Percentiles rank a stretch among this genome's conserved stretches.
Evolutionary conservation across 2,888 invertebrate genomes (phyloP).

Genomic region (Ceraclea dissimilis): DNA sequence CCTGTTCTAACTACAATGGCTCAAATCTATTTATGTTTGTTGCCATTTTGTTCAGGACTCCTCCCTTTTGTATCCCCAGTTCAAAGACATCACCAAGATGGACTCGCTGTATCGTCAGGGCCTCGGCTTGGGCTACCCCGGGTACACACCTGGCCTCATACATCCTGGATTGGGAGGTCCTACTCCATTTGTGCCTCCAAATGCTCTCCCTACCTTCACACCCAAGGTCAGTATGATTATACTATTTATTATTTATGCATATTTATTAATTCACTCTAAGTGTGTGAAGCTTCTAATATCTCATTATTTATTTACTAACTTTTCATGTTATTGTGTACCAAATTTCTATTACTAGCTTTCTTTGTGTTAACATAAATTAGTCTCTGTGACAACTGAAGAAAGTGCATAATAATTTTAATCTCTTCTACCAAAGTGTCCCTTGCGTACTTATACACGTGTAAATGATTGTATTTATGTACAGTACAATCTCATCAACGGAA

Average conservation of each 20-base stretch:
- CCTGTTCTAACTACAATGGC: neutral
- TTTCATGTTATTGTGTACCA: neutral
- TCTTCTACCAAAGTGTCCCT: too few relatives aligned
- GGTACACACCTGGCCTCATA: conserved; percentile 67
- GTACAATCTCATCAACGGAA: too few relatives aligned
- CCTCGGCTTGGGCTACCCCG: conserved; percentile 71
- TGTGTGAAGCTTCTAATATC: neutral
- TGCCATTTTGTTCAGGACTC: conserved; percentile 8
- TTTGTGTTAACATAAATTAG: too few relatives aligned
- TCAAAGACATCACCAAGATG: conserved; percentile 84
- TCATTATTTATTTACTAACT: neutral
- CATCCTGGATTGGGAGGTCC: conserved; percentile 70
- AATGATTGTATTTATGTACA: too few relatives aligned
- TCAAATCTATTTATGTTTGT: neutral
- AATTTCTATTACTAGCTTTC: too few relatives aligned
- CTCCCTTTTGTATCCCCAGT: conserved; percentile 42
- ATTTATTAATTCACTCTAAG: neutral
- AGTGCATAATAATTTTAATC: too few relatives aligned
- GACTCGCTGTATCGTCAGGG: conserved; percentile 73
- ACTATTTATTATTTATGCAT: neutral
- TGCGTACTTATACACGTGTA: too few relatives aligned
- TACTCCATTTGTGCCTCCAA: conserved; percentile 84
- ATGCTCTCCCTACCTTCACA: conserved; percentile 77
- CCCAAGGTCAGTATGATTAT: conserved; percentile 63
- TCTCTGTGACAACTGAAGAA: too few relatives aligned